Conservation (phyloP, 1,140 invertebrate species). For the Dryas iulia region DNA sequence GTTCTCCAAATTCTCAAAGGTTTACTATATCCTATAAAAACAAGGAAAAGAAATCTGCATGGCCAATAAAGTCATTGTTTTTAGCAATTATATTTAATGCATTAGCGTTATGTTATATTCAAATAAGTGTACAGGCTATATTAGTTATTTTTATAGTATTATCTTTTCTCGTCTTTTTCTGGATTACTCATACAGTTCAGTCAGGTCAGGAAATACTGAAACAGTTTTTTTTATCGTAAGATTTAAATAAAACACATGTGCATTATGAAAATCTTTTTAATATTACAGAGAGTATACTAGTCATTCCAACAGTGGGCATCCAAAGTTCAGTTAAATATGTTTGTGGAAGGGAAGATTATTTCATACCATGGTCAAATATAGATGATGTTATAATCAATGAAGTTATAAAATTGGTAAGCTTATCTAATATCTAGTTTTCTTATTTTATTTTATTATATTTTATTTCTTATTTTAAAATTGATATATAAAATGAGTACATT, state of each 20-base stretch:
- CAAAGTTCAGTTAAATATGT: constrained; percentile 70
- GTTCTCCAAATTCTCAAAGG: constrained; percentile 51
- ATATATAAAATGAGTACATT: background rate
- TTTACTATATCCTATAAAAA: constrained; percentile 66
- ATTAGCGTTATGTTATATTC: constrained; percentile 50
- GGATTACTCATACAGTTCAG: constrained; percentile 70
- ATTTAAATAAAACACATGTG: background rate
- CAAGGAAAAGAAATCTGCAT: constrained; percentile 43
- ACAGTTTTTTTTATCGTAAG: background rate
- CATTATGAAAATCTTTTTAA: background rate
- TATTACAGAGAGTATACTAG: constrained; percentile 61
- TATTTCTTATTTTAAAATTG: background rate
- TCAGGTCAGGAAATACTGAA: constrained; percentile 47
- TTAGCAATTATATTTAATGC: constrained; percentile 66
- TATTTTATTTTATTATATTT: constrained; percentile 10
- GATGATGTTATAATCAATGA: constrained; percentile 75
- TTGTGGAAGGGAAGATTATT: constrained; percentile 58
- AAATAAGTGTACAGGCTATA: constrained; percentile 56
- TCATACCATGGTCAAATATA: constrained; percentile 62
- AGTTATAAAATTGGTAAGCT: constrained; percentile 66
- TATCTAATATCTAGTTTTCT: background rate
- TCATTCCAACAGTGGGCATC: constrained; percentile 68
- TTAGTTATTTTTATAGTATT: constrained; percentile 58
- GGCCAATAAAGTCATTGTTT: constrained; percentile 50
- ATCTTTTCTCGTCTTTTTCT: constrained; percentile 61